Conservation (phyloP, 37 sponge, comb jelly and placozoan genomes). For the Beroe forskalii region DNA sequence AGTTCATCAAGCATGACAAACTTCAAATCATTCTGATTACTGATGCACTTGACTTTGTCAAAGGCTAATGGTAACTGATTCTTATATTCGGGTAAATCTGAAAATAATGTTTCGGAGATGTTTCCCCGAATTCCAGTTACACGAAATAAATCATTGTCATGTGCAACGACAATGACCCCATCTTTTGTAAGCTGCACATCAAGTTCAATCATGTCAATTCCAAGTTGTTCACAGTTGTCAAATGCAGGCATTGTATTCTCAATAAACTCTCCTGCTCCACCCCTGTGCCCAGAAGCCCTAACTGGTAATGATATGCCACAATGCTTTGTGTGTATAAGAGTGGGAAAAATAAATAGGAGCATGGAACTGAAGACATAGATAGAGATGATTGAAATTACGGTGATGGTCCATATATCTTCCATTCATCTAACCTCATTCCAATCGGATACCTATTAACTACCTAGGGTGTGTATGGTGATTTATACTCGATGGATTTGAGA, state of each 20-base stretch:
- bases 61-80: background rate
- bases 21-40: background rate
- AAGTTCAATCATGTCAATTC: conserved; percentile 31
- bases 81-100: conserved; percentile 9
- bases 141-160: conserved; percentile 35
- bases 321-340: background rate
- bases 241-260: conserved; percentile 66
- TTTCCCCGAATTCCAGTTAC: background rate
- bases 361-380: background rate
- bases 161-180: background rate
- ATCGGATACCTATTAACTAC: too few relatives aligned
- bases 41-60: conserved; percentile 8
- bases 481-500: too few relatives aligned
- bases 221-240: conserved; percentile 3
- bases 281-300: background rate
- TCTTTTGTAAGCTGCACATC: conserved; percentile 45
- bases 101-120: conserved; percentile 11
- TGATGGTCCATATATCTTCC: conserved; percentile 1
- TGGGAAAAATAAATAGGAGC: conserved; percentile 18
- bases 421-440: too few relatives aligned
- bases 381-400: background rate
- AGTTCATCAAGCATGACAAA: conserved; percentile 11
- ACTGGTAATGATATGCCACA: background rate
- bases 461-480: too few relatives aligned
- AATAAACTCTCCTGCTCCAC: conserved; percentile 43